Conservation (phyloP, 1,140 invertebrate genomes). For the Helicoverpa zea region DNA sequence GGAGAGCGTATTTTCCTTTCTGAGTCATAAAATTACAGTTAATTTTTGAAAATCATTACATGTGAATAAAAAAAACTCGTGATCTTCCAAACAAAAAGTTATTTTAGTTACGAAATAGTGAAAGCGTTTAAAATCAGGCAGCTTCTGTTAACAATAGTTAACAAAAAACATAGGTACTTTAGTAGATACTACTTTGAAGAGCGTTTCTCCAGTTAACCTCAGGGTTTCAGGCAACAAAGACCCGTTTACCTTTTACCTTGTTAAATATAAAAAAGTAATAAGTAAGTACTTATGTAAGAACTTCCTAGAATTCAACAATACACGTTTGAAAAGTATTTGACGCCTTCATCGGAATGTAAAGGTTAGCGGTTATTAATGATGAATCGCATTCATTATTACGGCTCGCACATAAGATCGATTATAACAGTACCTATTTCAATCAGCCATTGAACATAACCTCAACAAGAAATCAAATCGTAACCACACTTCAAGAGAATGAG, state of each 20-base stretch:
- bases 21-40: too few relatives aligned
- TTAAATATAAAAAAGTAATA: constrained; percentile 11
- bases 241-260: background rate
- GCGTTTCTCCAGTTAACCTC: constrained; percentile 26
- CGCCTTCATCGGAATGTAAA: background rate
- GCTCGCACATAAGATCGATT: constrained; percentile 23
- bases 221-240: constrained; percentile 8
- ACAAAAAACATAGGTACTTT: constrained; percentile 28
- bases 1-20: too few relatives aligned
- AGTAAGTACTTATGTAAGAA: background rate
- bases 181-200: constrained; percentile 9
- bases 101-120: constrained; percentile 17
- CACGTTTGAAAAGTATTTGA: too few relatives aligned
- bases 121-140: constrained; percentile 43
- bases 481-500: constrained; percentile 69
- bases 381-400: background rate
- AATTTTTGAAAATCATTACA: too few relatives aligned
- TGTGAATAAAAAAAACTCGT: background rate
- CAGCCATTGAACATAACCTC: constrained; percentile 52
- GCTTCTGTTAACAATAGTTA: constrained; percentile 22
- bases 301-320: too few relatives aligned
- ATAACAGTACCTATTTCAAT: constrained; percentile 54
- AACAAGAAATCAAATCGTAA: constrained; percentile 73
- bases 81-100: background rate
- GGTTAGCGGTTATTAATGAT: background rate